Evolutionary conservation across 64 coral and sea anemone genomes (phyloP).

Genomic region (Stichodactyla helianthus): DNA sequence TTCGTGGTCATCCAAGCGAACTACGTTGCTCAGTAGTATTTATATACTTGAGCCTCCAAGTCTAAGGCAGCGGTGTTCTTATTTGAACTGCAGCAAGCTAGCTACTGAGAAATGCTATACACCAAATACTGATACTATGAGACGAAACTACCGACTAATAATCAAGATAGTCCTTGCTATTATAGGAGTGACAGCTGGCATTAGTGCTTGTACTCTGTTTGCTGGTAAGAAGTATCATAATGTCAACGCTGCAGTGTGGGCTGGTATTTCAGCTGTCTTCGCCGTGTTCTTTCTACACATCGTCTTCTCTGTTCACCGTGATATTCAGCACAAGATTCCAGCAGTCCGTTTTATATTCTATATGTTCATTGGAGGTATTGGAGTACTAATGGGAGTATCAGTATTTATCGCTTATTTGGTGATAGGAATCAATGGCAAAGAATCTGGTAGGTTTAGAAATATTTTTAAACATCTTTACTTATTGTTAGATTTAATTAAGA

Average conservation of each 20-base stretch:
- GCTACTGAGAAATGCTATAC: neutral
- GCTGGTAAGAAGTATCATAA: neutral
- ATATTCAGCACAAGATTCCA: neutral
- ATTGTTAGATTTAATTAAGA: too few species aligned
- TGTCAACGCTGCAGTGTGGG: neutral
- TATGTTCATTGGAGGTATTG: neutral
- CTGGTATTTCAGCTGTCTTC: neutral
- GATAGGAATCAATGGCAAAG: neutral
- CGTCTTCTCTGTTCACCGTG: conserved; percentile 3
- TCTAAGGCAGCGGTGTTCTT: neutral
- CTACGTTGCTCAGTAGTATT: too few species aligned
- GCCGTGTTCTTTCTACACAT: conserved; percentile 4
- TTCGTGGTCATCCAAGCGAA: too few species aligned
- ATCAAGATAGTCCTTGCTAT: conserved; percentile 20
- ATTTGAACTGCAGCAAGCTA: neutral
- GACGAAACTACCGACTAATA: neutral
- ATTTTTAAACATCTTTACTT: neutral
- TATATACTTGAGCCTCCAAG: too few species aligned
- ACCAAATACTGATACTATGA: neutral
- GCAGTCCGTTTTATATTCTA: neutral
- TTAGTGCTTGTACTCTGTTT: neutral
- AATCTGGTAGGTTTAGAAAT: neutral
- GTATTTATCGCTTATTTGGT: neutral
- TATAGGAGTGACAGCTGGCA: neutral
- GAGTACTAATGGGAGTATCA: neutral